phyloP scores from a whole-genome alignment of 1,140 invertebrate genomes.

The Penaeus indicus region DNA sequence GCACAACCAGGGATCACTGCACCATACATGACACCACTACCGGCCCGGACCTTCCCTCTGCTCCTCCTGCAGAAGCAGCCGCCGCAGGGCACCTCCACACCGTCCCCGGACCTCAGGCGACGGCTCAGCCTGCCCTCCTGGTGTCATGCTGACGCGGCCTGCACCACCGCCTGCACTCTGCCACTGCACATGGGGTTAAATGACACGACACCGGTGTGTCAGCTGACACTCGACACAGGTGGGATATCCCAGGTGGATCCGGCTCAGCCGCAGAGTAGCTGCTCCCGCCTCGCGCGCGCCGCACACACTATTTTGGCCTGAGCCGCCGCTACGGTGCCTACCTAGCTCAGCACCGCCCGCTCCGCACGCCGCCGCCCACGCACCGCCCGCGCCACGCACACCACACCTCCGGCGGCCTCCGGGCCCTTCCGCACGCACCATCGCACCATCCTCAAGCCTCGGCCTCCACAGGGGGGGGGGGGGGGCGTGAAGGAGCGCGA shows the following conservation, averaged over 20 bases:
- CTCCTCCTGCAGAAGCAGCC: not conserved
- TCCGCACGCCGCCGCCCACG: too few relatives aligned
- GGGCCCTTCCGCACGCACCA: too few relatives aligned
- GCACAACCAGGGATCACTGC: slow-evolving; percentile 41
- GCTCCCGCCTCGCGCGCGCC: slow-evolving; percentile 55
- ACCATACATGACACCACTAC: slow-evolving; percentile 58
- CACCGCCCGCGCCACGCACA: too few relatives aligned
- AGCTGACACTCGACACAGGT: slow-evolving; percentile 12
- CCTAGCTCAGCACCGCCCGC: too few relatives aligned
- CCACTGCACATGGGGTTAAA: not conserved
- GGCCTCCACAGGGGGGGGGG: too few relatives aligned
- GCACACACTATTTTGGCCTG: slow-evolving; percentile 60
- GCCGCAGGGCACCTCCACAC: slow-evolving; percentile 7
- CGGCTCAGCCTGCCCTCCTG: slow-evolving; percentile 8
- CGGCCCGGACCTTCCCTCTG: not conserved
- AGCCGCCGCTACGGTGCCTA: not conserved
- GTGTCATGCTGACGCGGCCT: slow-evolving; percentile 46
- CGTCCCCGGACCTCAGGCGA: slow-evolving; percentile 29
- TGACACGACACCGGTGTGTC: slow-evolving; percentile 24
- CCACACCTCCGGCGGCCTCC: too few relatives aligned
- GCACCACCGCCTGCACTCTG: slow-evolving; percentile 28
- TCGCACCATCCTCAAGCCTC: too few relatives aligned
- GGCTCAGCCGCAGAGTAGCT: slow-evolving; percentile 41
- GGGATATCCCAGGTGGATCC: slow-evolving; percentile 50
- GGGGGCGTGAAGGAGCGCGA: slow-evolving; percentile 23